phyloP scores from a whole-genome alignment of 2,888 invertebrate species.

The Tipula helvola region DNA sequence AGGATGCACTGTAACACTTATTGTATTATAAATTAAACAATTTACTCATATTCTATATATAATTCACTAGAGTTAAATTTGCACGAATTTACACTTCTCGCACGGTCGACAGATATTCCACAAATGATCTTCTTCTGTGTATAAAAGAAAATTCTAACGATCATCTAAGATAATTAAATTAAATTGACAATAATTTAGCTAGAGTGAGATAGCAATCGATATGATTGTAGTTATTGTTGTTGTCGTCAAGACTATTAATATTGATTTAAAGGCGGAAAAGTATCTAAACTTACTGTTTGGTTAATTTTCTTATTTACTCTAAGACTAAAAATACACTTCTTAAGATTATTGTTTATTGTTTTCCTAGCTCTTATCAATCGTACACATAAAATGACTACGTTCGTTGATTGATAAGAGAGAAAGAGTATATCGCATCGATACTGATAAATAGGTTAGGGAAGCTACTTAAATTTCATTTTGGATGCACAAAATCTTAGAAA shows the following conservation, averaged over 20 bases:
- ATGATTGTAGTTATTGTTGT: neutral
- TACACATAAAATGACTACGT: neutral
- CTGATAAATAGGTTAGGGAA: neutral
- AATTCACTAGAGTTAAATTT: neutral
- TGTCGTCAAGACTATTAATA: neutral
- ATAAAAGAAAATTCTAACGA: neutral
- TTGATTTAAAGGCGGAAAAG: neutral
- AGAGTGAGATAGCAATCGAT: neutral
- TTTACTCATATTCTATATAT: neutral
- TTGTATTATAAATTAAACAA: neutral
- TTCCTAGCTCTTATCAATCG: neutral
- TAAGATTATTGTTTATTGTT: neutral
- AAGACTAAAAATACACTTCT: neutral
- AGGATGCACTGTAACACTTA: neutral
- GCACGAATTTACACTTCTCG: neutral
- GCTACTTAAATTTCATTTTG: neutral
- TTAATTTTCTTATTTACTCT: neutral
- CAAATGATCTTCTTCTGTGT: neutral
- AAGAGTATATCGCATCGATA: neutral
- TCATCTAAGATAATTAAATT: neutral
- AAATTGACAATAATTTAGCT: neutral
- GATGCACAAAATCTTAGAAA: neutral
- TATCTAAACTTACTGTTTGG: neutral
- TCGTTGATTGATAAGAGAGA: neutral
- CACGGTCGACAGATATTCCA: neutral